phyloP scores from a whole-genome alignment of 2,797 vertebrate species.

The Smutsia gigantea region DNA sequence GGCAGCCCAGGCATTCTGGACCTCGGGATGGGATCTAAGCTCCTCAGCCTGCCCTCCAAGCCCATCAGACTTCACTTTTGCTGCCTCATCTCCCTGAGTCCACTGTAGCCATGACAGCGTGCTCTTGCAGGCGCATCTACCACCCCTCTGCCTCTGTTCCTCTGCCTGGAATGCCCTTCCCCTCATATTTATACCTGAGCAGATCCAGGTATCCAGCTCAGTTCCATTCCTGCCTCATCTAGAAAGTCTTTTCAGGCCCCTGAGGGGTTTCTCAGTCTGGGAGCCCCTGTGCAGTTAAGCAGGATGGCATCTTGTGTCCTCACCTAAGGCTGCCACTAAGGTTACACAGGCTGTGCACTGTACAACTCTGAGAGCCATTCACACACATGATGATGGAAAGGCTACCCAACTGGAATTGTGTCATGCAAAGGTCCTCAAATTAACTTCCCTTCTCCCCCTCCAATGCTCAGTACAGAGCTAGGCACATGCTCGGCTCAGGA shows the following conservation, averaged over 20 bases:
- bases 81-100: not conserved
- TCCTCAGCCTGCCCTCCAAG: not conserved
- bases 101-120: not conserved
- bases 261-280: not conserved
- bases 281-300: not conserved
- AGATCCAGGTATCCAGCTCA: not conserved
- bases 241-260: not conserved
- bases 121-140: not conserved
- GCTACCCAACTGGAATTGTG: not conserved
- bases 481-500: not conserved
- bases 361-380: not conserved
- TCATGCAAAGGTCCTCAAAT: not conserved
- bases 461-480: not conserved
- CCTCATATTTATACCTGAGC: not conserved
- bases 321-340: not conserved
- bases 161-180: not conserved
- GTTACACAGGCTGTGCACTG: not conserved
- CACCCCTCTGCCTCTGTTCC: not conserved
- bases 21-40: not conserved
- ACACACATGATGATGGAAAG: not conserved
- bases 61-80: accelerated
- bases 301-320: not conserved
- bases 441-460: not conserved
- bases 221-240: not conserved
- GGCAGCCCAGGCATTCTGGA: not conserved